These are phyloP conservation scores for Poliocrania exsul DNA, from an alignment of 2,797 vertebrate genomes.

Conservation along the genomic window DNA sequence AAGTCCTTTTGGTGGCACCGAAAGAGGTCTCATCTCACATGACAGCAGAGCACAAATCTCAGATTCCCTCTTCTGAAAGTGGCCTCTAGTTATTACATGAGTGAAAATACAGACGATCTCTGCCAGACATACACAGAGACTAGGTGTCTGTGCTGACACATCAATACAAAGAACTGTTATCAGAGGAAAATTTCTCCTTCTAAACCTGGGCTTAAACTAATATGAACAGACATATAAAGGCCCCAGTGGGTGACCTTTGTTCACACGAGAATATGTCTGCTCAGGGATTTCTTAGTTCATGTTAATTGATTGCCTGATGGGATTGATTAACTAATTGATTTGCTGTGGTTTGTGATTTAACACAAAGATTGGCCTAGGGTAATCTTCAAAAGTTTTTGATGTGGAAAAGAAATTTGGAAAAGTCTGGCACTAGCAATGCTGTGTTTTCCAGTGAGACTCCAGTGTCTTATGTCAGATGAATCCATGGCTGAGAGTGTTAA, in stretches of 20 bases:
- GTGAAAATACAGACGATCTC: constrained; percentile 14
- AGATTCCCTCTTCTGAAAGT: constrained; percentile 30
- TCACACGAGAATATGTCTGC: constrained; percentile 15
- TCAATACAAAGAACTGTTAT: constrained; percentile 57
- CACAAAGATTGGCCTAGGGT: neutral
- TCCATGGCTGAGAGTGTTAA: neutral
- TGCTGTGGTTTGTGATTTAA: constrained; percentile 49
- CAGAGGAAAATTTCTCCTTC: constrained; percentile 53
- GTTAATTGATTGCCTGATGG: constrained; percentile 66
- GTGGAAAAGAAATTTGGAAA: neutral
- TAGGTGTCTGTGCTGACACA: constrained; percentile 60
- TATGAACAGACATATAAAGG: constrained; percentile 35
- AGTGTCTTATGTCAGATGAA: neutral
- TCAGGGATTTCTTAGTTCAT: constrained; percentile 58
- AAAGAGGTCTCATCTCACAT: neutral
- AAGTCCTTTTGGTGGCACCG: neutral
- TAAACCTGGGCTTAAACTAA: constrained; percentile 48
- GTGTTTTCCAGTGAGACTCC: accelerated
- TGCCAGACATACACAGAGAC: neutral
- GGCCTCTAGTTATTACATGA: constrained; percentile 25
- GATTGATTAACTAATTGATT: constrained; percentile 66
- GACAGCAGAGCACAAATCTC: neutral
- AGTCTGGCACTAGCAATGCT: neutral
- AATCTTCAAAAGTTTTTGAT: neutral
- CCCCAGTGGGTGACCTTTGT: constrained; percentile 17